phyloP scores from a whole-genome alignment of 2,113 vertebrate genomes.

The Colinus virginianus region DNA sequence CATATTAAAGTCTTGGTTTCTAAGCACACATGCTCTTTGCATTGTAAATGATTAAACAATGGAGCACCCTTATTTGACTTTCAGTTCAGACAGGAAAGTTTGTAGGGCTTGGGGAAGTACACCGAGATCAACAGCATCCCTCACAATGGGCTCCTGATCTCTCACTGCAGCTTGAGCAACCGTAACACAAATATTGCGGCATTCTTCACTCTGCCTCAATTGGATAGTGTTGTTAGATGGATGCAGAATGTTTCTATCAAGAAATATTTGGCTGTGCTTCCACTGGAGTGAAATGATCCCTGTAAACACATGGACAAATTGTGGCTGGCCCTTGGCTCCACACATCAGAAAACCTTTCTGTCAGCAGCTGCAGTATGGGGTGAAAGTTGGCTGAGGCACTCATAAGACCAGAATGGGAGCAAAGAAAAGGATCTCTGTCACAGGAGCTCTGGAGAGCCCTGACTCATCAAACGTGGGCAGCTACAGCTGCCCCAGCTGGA shows the following conservation, averaged over 20 bases:
- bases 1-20: not conserved
- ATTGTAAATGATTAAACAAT: not conserved
- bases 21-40: not conserved
- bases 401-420: constrained; percentile 43
- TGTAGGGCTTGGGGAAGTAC: not conserved
- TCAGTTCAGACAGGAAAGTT: not conserved
- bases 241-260: constrained; percentile 64
- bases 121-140: not conserved
- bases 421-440: constrained; percentile 67
- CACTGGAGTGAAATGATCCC: constrained; percentile 62
- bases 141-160: not conserved
- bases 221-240: constrained; percentile 52
- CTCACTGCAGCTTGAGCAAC: constrained; percentile 42
- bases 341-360: constrained; percentile 68
- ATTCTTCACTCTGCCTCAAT: constrained; percentile 54
- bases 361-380: constrained; percentile 57
- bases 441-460: constrained; percentile 26
- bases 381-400: constrained; percentile 53
- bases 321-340: constrained; percentile 56
- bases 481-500: not conserved
- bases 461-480: constrained; percentile 12
- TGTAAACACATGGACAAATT: constrained; percentile 68
- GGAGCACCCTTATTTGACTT: constrained; percentile 9
- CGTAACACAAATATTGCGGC: constrained; percentile 10
- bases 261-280: constrained; percentile 39